Evolutionary conservation across 1,140 invertebrate genomes (phyloP).

Genomic region (Lepidurus couesii): DNA sequence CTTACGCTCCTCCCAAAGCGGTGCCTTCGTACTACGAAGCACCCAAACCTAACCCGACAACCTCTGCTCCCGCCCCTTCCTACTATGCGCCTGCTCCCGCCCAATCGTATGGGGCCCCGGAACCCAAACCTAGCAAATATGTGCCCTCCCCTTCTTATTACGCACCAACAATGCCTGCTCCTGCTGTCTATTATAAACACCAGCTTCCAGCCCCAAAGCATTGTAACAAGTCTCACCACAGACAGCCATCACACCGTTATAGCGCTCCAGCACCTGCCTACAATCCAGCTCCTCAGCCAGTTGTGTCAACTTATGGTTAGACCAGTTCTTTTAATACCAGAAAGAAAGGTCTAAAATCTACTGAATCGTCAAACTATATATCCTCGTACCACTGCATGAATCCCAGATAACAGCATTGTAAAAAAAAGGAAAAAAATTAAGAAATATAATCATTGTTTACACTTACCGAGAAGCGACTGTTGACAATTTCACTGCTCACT

Average conservation of each 20-base stretch:
- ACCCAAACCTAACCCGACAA: background rate
- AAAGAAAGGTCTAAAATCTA: background rate
- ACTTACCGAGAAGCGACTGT: constrained; percentile 61
- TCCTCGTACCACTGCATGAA: background rate
- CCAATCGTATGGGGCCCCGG: background rate
- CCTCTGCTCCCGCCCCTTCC: background rate
- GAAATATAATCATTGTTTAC: constrained; percentile 3
- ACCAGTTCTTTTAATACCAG: background rate
- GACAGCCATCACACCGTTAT: background rate
- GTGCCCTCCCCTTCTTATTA: too few species aligned
- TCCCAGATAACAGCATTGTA: background rate
- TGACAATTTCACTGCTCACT: constrained; percentile 72
- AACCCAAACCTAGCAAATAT: background rate
- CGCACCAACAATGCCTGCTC: background rate
- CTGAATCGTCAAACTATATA: background rate
- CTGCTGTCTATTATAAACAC: background rate
- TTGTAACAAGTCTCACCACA: background rate
- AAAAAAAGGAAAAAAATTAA: background rate
- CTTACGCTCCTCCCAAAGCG: background rate
- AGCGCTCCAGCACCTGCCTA: background rate
- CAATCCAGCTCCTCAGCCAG: background rate
- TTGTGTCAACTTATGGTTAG: background rate
- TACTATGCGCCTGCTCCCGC: background rate
- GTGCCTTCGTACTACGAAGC: background rate
- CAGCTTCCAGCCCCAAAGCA: background rate